phyloP scores from a whole-genome alignment of 2,888 invertebrate genomes.

The Timandra comae region DNA sequence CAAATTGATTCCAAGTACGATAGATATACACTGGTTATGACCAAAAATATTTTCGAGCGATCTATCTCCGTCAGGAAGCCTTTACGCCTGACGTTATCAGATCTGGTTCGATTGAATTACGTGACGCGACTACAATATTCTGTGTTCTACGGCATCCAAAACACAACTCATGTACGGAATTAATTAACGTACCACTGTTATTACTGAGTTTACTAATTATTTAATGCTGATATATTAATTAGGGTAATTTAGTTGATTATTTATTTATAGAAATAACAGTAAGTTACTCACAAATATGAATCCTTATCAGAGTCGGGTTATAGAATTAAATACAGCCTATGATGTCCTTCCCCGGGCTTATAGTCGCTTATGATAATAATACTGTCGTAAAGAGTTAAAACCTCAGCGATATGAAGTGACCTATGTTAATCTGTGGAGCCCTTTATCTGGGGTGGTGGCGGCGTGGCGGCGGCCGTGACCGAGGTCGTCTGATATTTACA shows the following conservation, averaged over 20 bases:
- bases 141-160: conserved; percentile 21
- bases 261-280: too few relatives aligned
- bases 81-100: conserved; percentile 39
- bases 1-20: too few relatives aligned
- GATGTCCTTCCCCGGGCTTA: too few relatives aligned
- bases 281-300: too few relatives aligned
- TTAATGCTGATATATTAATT: too few relatives aligned
- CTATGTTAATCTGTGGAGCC: conserved; percentile 22
- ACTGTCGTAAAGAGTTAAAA: conserved; percentile 21
- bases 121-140: conserved; percentile 46
- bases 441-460: conserved; percentile 15
- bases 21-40: too few relatives aligned
- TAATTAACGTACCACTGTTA: conserved; percentile 39
- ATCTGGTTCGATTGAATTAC: conserved; percentile 62
- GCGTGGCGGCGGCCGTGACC: conserved; percentile 28
- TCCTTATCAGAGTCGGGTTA: too few relatives aligned
- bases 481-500: conserved; percentile 27
- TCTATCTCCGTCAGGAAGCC: conserved; percentile 26
- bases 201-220: too few relatives aligned
- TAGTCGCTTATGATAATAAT: conserved; percentile 15
- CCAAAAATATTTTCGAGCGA: too few relatives aligned
- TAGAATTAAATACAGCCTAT: too few relatives aligned
- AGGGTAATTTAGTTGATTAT: too few relatives aligned
- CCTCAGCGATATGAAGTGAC: conserved; percentile 23
- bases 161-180: conserved; percentile 31